Conservation (phyloP, 2,113 vertebrate species). For the Rhinolophus ferrumequinum region DNA sequence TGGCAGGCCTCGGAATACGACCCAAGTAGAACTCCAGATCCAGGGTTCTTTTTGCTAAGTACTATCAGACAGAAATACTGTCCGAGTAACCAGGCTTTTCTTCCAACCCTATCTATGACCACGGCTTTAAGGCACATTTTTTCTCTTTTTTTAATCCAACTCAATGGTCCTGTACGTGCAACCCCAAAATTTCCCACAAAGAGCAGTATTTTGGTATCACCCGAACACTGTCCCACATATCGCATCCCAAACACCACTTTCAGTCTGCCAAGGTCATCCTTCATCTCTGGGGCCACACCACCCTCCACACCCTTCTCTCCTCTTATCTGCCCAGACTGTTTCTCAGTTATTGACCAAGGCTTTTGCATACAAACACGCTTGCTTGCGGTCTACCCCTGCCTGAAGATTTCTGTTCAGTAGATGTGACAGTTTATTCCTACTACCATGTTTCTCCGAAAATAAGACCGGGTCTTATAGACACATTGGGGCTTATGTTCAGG, state of each 20-base stretch:
- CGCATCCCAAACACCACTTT: not conserved
- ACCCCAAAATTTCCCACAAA: not conserved
- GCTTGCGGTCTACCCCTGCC: not conserved
- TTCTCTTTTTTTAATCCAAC: not conserved
- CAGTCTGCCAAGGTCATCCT: not conserved
- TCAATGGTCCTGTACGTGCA: not conserved
- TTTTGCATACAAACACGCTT: not conserved
- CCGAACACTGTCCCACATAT: not conserved
- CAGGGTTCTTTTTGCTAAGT: not conserved
- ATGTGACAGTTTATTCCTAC: not conserved
- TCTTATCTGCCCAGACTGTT: conserved; percentile 51
- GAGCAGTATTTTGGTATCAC: not conserved
- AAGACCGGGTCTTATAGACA: too few relatives aligned
- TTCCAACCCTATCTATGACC: not conserved
- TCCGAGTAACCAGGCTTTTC: not conserved
- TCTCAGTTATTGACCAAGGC: not conserved
- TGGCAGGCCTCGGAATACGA: not conserved
- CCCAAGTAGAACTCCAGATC: not conserved
- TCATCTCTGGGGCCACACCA: conserved; percentile 33
- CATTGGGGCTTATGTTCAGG: too few relatives aligned
- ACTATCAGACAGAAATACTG: not conserved
- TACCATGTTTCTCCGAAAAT: too few relatives aligned
- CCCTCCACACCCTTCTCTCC: conserved; percentile 51
- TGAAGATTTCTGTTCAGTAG: not conserved
- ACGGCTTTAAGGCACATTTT: not conserved